Conservation (phyloP, 1,140 invertebrate species). For the Charaxes varanes region DNA sequence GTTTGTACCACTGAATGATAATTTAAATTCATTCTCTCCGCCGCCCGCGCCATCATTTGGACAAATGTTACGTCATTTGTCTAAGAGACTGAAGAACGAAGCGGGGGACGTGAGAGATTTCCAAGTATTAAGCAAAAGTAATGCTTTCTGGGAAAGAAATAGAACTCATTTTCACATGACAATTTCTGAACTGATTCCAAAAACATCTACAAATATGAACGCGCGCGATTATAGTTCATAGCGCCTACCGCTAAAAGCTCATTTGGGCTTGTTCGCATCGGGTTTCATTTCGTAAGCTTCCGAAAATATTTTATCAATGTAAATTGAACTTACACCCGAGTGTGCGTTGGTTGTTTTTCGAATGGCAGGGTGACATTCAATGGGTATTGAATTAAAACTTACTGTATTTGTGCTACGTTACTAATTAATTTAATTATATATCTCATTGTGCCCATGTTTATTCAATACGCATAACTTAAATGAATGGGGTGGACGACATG, state of each 20-base stretch:
- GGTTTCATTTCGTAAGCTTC: slow-evolving; percentile 62
- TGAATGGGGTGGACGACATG: slow-evolving; percentile 19
- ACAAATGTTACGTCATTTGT: slow-evolving; percentile 75
- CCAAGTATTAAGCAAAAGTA: slow-evolving; percentile 20
- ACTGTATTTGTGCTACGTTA: slow-evolving; percentile 60
- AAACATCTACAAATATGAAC: slow-evolving; percentile 45
- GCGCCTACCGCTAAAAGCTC: slow-evolving; percentile 26
- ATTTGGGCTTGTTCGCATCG: slow-evolving; percentile 25
- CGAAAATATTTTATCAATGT: slow-evolving; percentile 50
- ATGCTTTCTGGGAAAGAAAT: slow-evolving; percentile 18
- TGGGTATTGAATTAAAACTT: slow-evolving; percentile 71
- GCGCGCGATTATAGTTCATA: slow-evolving; percentile 38
- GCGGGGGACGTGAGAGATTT: slow-evolving; percentile 29
- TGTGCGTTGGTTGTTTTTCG: slow-evolving; percentile 47
- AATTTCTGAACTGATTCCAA: slow-evolving; percentile 45
- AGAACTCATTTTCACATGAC: slow-evolving; percentile 30
- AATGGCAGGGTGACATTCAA: slow-evolving; percentile 37
- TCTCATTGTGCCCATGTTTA: slow-evolving; percentile 59
- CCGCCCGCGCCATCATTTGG: slow-evolving; percentile 75
- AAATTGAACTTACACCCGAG: slow-evolving; percentile 54
- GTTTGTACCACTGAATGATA: slow-evolving; percentile 74
- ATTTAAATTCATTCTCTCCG: slow-evolving; percentile 76
- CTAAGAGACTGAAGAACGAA: slow-evolving; percentile 51
- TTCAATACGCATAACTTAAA: slow-evolving; percentile 44
- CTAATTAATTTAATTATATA: slow-evolving; percentile 73